These are phyloP conservation scores for Acanthosepion esculentum DNA, from an alignment of 2,888 invertebrate genomes.

Conservation along the genomic window DNA sequence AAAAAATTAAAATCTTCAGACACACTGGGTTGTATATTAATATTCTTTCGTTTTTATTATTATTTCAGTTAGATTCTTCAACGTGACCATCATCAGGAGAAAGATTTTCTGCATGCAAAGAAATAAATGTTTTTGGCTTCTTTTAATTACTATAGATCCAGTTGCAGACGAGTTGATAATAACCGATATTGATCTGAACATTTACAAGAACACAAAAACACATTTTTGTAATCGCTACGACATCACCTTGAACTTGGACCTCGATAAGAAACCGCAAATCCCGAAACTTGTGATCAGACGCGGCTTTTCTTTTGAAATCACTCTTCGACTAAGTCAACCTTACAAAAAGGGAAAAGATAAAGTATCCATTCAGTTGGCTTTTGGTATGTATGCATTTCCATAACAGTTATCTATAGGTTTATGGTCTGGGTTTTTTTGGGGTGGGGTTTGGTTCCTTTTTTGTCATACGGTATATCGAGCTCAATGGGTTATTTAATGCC, in stretches of 20 bases:
- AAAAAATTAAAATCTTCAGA: too few relatives aligned
- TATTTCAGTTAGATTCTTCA: too few relatives aligned
- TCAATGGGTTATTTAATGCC: too few relatives aligned
- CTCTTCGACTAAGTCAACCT: constrained; percentile 54
- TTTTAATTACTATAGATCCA: background rate
- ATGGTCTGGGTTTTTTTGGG: too few relatives aligned
- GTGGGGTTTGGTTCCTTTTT: too few relatives aligned
- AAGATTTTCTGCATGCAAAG: too few relatives aligned
- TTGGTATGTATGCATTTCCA: constrained; percentile 52
- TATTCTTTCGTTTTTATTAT: too few relatives aligned
- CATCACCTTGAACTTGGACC: constrained; percentile 45
- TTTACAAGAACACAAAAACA: background rate
- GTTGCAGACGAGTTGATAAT: background rate
- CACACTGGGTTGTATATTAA: too few relatives aligned
- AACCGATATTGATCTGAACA: background rate
- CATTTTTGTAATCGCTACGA: background rate
- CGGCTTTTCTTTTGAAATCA: constrained; percentile 57
- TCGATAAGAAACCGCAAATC: background rate
- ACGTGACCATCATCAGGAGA: too few relatives aligned
- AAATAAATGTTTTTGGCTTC: background rate
- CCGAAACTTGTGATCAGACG: constrained; percentile 76
- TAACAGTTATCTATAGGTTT: too few relatives aligned
- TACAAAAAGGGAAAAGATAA: constrained; percentile 54
- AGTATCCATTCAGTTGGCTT: constrained; percentile 54
- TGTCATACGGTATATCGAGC: too few relatives aligned